These are phyloP conservation scores for Trinorchestia longiramus DNA, from an alignment of 1,140 invertebrate species.

Conservation along the genomic window DNA sequence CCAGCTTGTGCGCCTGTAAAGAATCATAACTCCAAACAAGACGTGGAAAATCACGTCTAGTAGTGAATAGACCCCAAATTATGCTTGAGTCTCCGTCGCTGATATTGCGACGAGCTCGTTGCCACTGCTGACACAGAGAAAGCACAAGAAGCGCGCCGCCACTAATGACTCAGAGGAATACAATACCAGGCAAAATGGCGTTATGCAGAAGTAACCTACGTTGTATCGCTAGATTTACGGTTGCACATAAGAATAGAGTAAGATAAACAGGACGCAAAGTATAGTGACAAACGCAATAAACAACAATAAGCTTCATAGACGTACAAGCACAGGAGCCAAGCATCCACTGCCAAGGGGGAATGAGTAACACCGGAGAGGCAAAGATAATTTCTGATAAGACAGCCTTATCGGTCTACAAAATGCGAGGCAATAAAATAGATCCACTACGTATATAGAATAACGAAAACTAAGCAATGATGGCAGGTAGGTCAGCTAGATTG, in stretches of 20 bases:
- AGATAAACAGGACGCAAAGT: neutral
- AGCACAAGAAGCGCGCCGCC: no score
- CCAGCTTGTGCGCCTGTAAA: no score
- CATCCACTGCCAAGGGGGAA: neutral
- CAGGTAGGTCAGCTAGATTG: neutral
- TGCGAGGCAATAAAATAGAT: neutral
- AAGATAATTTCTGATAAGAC: conserved; percentile 9
- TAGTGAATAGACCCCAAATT: neutral
- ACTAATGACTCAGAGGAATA: no score
- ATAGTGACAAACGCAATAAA: neutral
- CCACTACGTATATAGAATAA: neutral
- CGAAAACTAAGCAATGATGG: neutral
- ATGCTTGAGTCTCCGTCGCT: neutral
- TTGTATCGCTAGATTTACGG: neutral
- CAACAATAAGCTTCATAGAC: neutral
- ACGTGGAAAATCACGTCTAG: neutral
- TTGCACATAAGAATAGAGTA: neutral
- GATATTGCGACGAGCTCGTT: neutral
- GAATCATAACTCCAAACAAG: neutral
- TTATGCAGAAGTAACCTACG: neutral
- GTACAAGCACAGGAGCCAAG: neutral
- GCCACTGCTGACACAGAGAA: neutral
- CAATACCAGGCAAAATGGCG: no score
- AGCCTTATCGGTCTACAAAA: neutral
- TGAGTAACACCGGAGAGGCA: neutral